phyloP scores from a whole-genome alignment of 2,113 vertebrate genomes.

The Octodon degus region DNA sequence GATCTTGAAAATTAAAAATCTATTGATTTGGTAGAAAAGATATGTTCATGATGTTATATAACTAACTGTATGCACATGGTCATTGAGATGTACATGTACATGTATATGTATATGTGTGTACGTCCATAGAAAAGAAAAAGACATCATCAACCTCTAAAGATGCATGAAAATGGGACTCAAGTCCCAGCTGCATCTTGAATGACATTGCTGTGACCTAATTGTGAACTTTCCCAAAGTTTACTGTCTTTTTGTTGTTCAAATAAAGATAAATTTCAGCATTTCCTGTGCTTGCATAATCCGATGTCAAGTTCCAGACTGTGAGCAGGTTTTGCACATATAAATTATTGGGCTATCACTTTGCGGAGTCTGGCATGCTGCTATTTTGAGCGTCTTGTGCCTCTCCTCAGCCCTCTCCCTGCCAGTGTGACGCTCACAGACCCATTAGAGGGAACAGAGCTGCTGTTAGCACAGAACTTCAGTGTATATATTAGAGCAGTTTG shows the following conservation, averaged over 20 bases:
- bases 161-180: not conserved
- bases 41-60: not conserved
- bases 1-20: not conserved
- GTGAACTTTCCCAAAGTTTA: not conserved
- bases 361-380: slow-evolving; percentile 63
- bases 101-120: not conserved
- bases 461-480: slow-evolving; percentile 69
- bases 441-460: slow-evolving; percentile 84
- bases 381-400: slow-evolving; percentile 71
- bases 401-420: slow-evolving; percentile 60
- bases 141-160: not conserved
- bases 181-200: not conserved
- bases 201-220: not conserved
- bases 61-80: not conserved
- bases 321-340: slow-evolving; percentile 70
- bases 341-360: slow-evolving; percentile 62
- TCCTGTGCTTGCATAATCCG: slow-evolving; percentile 55
- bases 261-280: slow-evolving; percentile 77
- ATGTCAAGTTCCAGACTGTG: slow-evolving; percentile 71
- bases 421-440: slow-evolving; percentile 78
- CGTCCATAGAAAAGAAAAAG: not conserved
- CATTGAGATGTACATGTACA: not conserved
- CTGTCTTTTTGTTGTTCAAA: slow-evolving; percentile 53
- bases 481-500: slow-evolving; percentile 76
- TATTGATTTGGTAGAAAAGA: slow-evolving; percentile 54